Percentiles rank a stretch among this genome's conserved stretches.
Conservation (phyloP, 2,888 invertebrate species). For the Lamellibrachia satsuma region DNA sequence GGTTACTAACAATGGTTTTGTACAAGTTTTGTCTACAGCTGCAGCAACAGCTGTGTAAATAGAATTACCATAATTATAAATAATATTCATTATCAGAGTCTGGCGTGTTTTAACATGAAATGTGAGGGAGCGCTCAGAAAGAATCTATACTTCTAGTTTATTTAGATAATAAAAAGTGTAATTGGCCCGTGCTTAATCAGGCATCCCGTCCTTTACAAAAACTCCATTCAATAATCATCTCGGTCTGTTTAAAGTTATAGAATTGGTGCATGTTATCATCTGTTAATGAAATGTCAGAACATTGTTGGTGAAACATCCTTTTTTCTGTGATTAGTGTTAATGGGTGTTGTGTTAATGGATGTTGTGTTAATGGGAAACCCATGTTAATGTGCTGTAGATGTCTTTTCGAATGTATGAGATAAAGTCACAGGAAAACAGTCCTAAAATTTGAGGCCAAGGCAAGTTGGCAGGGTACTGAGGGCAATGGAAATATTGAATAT, state of each 20-base stretch:
- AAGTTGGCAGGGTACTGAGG: too few relatives aligned
- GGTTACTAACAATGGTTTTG: not conserved
- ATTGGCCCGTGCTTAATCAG: not conserved
- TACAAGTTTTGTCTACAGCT: not conserved
- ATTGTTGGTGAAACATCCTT: not conserved
- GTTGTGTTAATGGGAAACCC: not conserved
- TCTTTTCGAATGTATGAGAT: not conserved
- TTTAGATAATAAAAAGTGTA: not conserved
- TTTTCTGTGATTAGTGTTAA: not conserved
- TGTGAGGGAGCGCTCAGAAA: not conserved
- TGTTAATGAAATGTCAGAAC: not conserved
- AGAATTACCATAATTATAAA: not conserved
- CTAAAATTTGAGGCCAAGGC: too few relatives aligned
- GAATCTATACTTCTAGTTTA: not conserved
- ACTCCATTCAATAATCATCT: not conserved
- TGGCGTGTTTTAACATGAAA: not conserved
- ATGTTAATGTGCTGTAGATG: not conserved
- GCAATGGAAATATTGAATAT: too few relatives aligned
- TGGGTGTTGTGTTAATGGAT: not conserved
- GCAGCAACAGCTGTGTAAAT: not conserved
- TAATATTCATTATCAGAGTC: not conserved
- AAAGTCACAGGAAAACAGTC: too few relatives aligned
- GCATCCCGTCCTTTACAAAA: not conserved
- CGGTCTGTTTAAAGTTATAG: not conserved
- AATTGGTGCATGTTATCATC: not conserved